Base-by-base conservation (phyloP, 2,797 vertebrate genomes). In the Crenichthys baileyi region DNA sequence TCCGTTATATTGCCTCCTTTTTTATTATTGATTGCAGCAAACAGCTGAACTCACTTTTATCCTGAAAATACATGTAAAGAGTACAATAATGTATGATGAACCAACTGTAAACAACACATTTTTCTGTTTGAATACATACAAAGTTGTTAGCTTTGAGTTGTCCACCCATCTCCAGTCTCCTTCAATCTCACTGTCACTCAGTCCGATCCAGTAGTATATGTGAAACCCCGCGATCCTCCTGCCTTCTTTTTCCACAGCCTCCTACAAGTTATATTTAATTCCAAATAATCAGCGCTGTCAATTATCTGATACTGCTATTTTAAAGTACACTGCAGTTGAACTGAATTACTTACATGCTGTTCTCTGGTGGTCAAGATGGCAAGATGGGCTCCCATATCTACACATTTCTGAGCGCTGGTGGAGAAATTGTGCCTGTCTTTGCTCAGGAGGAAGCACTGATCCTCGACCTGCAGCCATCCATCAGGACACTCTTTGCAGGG, bases 111-210 rank as follows among this genome's bases (percentile, higher is more conserved):
- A 16, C 4, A 8, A 50, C 20, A 48, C 50, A 26, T 55, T 13
- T 56, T 76, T 31, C 20, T 16, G 11, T 44, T 58, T 75, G 68
- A 26, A 79, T 76, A 88, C 84, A 50, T 80, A 86, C 77, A 9
- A 0, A 2, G 7, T 36, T 80, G 8, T 44, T 26, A 81, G 55
- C 2, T 0, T 2, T 65, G 83, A 82, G 46, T 80, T 61, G 72
- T 86, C 77, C 31, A 75, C 74, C 85, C 81, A 88, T 76, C 55
- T 86, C 84, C 86, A 83, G 0, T 78, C 6, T 63, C 86, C 83
- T 74, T 86, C 84, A 4, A 7, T 55, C 29, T 79, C 72, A 29
- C 0, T 18, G 63, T 89, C 84, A 65, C 20, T 82, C 72, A 90
- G 78, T 41, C 89, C 75, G 3, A 84, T 81, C 79, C 78, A 88